Base-by-base conservation (phyloP, 2,888 invertebrate genomes). In the Apamea epomidion region DNA sequence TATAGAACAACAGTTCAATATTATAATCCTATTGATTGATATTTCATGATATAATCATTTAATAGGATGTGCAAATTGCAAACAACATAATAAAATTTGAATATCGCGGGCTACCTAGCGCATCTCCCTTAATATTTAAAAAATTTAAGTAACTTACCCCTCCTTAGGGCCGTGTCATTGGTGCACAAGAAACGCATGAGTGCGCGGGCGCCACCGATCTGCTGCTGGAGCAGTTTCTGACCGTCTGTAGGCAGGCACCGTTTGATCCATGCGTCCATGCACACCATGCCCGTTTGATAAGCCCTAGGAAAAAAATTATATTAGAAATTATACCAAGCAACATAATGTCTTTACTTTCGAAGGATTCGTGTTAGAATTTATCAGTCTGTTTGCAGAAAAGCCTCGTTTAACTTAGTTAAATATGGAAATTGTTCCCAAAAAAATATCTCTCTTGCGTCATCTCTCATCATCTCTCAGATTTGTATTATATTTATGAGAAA, bases 221-320 rank as follows among this genome's bases (percentile, higher is more conserved):
- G 96, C 78, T 95, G 94, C 76, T 97, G 95, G 1, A 97, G 90
- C 42, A 96, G 76, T 77, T 94, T 95, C 84, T 97, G 97, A 0
- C 95, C 94, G 71, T 97, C 97, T 0, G 95, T 96, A 8, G 96
- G 96, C 80, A 96, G 87, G 83, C 97, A 97, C 2, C 95, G 93
- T 81, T 94, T 94, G 83, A 96, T 96, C 97, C 97, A 97, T 0
- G 92, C 88, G 76, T 97, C 96, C 96, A 97, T 96, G 83, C 97
- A 97, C 3, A 93, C 78, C 96, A 97, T 96, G 21, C 96, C 96
- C 0, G 94, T 96, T 69, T 96, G 94, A 86, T 95, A 97, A 5
- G 95, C 96, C 76, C 97, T 97, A 86, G 42, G 79, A 64, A 83
- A 80, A 85, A 82, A 48, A 2, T 16, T 70, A 2, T n/a, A 37